Evolutionary conservation across 2,888 invertebrate genomes (phyloP).

Genomic region (Hemithea aestivaria): DNA sequence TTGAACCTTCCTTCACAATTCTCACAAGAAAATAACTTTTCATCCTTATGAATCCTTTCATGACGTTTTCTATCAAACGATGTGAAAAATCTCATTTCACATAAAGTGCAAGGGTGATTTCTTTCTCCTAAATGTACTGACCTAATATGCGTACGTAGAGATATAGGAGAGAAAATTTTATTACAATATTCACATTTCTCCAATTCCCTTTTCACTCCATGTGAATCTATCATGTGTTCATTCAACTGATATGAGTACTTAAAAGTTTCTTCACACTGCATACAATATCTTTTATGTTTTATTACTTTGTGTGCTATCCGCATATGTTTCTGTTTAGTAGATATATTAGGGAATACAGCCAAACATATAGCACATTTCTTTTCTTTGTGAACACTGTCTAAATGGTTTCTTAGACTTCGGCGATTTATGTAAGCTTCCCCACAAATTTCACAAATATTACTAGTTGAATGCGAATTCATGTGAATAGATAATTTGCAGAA

Average conservation of each 20-base stretch:
- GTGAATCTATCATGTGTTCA: conserved; percentile 38
- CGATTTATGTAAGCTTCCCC: conserved; percentile 44
- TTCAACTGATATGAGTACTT: conserved; percentile 33
- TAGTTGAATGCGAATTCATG: conserved; percentile 45
- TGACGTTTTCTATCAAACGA: conserved; percentile 41
- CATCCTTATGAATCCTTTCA: conserved; percentile 41
- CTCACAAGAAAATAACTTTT: conserved; percentile 37
- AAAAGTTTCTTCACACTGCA: conserved; percentile 36
- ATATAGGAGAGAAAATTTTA: conserved; percentile 35
- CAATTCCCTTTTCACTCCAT: conserved; percentile 32
- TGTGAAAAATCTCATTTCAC: conserved; percentile 46
- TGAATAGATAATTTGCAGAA: conserved; percentile 40
- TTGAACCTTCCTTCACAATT: conserved; percentile 43
- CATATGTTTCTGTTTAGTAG: conserved; percentile 24
- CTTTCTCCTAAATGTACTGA: conserved; percentile 42
- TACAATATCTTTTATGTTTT: conserved; percentile 26
- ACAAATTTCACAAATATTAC: conserved; percentile 48
- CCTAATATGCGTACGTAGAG: conserved; percentile 39
- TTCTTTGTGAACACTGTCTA: conserved; percentile 35
- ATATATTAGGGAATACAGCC: conserved; percentile 30
- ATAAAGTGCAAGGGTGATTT: conserved; percentile 36
- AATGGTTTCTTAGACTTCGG: conserved; percentile 39
- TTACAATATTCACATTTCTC: conserved; percentile 39
- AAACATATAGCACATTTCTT: conserved; percentile 43
- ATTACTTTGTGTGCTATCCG: conserved; percentile 22